phyloP scores from a whole-genome alignment of 2,113 vertebrate genomes.

The Chrysemys picta region DNA sequence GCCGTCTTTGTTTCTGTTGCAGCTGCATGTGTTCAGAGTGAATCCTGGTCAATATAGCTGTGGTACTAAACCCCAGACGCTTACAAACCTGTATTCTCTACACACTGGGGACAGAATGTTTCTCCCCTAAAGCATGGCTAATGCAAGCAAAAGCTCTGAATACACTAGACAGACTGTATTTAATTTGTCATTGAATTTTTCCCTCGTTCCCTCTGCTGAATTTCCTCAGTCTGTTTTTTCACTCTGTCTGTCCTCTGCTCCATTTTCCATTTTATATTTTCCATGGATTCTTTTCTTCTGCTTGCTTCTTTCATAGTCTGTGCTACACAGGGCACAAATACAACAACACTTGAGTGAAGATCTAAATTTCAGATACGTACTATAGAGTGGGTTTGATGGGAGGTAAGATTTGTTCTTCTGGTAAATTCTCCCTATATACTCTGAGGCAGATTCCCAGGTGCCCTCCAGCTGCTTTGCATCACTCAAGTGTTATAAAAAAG shows the following conservation, averaged over 20 bases:
- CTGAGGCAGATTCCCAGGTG: neutral
- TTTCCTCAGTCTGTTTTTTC: neutral
- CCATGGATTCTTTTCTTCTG: neutral
- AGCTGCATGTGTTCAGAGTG: fast-evolving
- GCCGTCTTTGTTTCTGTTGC: neutral
- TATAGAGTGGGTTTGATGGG: neutral
- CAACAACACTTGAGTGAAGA: neutral
- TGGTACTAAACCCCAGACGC: fast-evolving
- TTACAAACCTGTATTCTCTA: neutral
- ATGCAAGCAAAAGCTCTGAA: neutral
- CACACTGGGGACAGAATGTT: neutral
- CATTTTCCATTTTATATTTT: slow-evolving; percentile 6
- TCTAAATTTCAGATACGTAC: fast-evolving
- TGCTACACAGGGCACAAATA: neutral
- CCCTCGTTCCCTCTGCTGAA: neutral
- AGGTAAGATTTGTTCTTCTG: neutral
- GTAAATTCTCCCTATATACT: neutral
- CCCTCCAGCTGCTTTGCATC: neutral
- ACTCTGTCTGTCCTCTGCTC: neutral
- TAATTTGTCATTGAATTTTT: neutral
- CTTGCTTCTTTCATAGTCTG: neutral
- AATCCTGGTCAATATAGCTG: neutral
- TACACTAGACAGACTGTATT: neutral
- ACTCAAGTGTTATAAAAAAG: neutral
- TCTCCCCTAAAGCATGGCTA: fast-evolving